Conservation (phyloP, 2,888 invertebrate species). For the Diaperis boleti region DNA sequence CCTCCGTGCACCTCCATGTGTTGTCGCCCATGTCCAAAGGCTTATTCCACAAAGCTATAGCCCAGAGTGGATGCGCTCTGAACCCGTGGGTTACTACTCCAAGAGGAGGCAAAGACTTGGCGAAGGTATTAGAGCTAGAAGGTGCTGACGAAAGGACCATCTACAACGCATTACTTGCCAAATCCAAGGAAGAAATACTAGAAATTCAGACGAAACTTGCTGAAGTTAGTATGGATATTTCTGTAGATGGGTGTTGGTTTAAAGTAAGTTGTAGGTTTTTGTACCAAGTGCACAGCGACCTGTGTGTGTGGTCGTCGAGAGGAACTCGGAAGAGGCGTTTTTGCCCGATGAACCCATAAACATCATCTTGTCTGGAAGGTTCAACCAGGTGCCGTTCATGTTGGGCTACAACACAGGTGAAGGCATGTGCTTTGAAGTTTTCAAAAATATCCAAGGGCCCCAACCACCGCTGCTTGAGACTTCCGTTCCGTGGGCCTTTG, state of each 20-base stretch:
- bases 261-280: conserved; percentile 7
- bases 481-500: conserved; percentile 3
- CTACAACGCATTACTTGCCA: conserved; percentile 33
- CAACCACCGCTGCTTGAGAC: background rate
- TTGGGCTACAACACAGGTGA: conserved; percentile 54
- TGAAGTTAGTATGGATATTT: background rate
- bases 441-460: no score
- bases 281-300: conserved; percentile 22
- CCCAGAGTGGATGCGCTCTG: conserved; percentile 55
- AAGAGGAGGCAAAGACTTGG: background rate
- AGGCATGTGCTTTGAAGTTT: conserved; percentile 51
- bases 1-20: conserved; percentile 67
- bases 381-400: conserved; percentile 54
- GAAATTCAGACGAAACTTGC: conserved; percentile 32
- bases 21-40: conserved; percentile 66
- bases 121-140: background rate
- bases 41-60: conserved; percentile 55
- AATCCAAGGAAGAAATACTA: conserved; percentile 25
- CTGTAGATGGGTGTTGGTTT: background rate
- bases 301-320: conserved; percentile 47
- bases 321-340: conserved; percentile 48
- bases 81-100: conserved; percentile 48
- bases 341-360: conserved; percentile 50
- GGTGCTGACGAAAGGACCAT: conserved; percentile 4
- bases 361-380: conserved; percentile 49